A percentile compares a stretch with the other conserved stretches of the same genome.
Evolutionary conservation across 64 coral and sea anemone genomes (phyloP).

Genomic region (Pocillopora verrucosa): DNA sequence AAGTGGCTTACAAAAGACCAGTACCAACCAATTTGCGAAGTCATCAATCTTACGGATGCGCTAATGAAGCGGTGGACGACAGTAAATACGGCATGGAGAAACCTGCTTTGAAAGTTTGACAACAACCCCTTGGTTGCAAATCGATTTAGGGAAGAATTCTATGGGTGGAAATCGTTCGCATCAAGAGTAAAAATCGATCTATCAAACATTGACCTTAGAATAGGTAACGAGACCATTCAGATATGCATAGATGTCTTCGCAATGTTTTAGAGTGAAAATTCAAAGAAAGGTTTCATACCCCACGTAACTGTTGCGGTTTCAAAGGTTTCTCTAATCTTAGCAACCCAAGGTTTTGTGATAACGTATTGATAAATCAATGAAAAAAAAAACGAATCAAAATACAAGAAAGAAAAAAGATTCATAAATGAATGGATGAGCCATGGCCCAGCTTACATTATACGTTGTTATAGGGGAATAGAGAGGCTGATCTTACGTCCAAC

Average conservation of each 20-base stretch:
- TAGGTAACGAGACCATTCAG: too few relatives aligned
- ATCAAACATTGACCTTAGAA: neutral
- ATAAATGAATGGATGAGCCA: too few relatives aligned
- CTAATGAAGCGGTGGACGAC: neutral
- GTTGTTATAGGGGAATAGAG: neutral
- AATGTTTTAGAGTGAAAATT: too few relatives aligned
- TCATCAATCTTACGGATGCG: neutral
- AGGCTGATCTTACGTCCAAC: neutral
- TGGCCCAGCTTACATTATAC: neutral
- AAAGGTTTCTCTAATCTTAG: too few relatives aligned
- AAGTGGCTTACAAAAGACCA: too few relatives aligned
- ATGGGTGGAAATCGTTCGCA: conserved; percentile 9
- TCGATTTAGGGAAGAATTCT: conserved; percentile 14
- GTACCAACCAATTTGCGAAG: too few relatives aligned
- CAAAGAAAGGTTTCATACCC: too few relatives aligned
- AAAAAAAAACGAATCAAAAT: too few relatives aligned
- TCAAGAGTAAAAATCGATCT: neutral
- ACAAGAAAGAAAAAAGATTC: too few relatives aligned
- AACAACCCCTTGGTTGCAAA: neutral
- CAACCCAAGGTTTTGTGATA: too few relatives aligned
- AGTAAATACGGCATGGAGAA: neutral
- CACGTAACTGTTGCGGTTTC: too few relatives aligned
- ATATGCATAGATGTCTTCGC: too few relatives aligned
- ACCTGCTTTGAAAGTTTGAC: neutral
- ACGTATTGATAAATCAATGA: neutral